Conservation (phyloP, 1,140 invertebrate species). For the Pemphigus obesinymphae region DNA sequence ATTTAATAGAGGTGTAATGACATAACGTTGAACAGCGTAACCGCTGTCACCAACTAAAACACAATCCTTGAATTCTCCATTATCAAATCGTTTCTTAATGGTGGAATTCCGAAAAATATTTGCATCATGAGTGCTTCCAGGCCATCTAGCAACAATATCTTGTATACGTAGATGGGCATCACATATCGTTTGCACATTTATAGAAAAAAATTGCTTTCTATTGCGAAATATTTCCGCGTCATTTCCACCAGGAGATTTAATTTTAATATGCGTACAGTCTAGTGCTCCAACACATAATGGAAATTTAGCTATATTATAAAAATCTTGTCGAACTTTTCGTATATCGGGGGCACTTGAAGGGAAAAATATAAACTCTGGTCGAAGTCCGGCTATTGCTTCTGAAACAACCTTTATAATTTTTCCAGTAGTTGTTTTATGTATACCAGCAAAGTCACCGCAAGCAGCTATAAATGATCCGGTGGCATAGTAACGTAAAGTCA, state of each 20-base stretch:
- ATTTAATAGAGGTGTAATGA: background rate
- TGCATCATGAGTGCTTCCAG: constrained; percentile 49
- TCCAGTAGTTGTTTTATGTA: constrained; percentile 13
- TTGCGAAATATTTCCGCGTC: too few species aligned
- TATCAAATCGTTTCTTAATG: constrained; percentile 37
- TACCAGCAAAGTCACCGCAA: constrained; percentile 23
- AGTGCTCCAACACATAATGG: constrained; percentile 51
- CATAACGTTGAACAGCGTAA: constrained; percentile 16
- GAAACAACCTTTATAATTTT: constrained; percentile 36
- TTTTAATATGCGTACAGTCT: constrained; percentile 51
- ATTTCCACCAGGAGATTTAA: constrained; percentile 47
- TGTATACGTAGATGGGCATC: constrained; percentile 49
- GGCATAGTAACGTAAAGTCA: constrained; percentile 48
- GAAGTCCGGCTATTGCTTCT: background rate
- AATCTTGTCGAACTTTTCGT: constrained; percentile 44
- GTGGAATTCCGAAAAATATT: constrained; percentile 49
- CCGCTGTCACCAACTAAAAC: constrained; percentile 45
- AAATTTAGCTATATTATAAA: constrained; percentile 49
- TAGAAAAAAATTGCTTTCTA: constrained; percentile 52
- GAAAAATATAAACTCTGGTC: constrained; percentile 44
- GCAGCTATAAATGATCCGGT: constrained; percentile 43
- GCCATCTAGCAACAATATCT: constrained; percentile 51
- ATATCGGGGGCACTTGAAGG: constrained; percentile 45
- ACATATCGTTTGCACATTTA: constrained; percentile 52
- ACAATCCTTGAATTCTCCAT: background rate